phyloP scores from a whole-genome alignment of 1,140 invertebrate genomes.

The Popillia japonica region DNA sequence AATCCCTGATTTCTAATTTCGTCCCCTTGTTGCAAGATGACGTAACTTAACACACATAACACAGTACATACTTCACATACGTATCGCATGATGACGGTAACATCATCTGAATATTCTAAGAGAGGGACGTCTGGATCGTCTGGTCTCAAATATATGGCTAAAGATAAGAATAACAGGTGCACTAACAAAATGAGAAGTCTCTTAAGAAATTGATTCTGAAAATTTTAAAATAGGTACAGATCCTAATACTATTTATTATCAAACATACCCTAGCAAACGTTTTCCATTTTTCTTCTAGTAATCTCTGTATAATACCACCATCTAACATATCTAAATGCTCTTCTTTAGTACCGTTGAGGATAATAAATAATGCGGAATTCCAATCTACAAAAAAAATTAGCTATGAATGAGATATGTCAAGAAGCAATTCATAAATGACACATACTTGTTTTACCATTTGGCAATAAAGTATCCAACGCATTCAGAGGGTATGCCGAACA shows the following conservation, averaged over 20 bases:
- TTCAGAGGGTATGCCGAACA: slow-evolving; percentile 97
- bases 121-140: slow-evolving; percentile 66
- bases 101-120: slow-evolving; percentile 65
- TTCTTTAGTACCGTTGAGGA: slow-evolving; percentile 95
- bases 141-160: slow-evolving; percentile 89
- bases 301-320: slow-evolving; percentile 95
- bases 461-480: slow-evolving; percentile 93
- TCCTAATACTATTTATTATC: background rate
- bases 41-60: slow-evolving; percentile 84
- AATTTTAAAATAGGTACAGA: slow-evolving; percentile 46
- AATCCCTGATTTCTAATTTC: slow-evolving; percentile 95
- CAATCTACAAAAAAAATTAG: slow-evolving; percentile 76
- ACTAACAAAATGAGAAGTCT: slow-evolving; percentile 85
- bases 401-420: background rate
- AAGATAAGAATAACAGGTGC: slow-evolving; percentile 87
- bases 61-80: slow-evolving; percentile 86
- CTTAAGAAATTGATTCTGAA: slow-evolving; percentile 90
- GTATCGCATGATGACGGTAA: slow-evolving; percentile 69
- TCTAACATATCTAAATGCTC: slow-evolving; percentile 99
- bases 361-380: slow-evolving; percentile 98
- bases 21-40: slow-evolving; percentile 90
- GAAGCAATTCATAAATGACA: background rate
- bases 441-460: slow-evolving; percentile 94
- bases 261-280: slow-evolving; percentile 89
- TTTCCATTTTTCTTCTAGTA: slow-evolving; percentile 99